Evolutionary conservation across 2,797 vertebrate species (phyloP).

Genomic region (Myoxocephalus aenaeus): DNA sequence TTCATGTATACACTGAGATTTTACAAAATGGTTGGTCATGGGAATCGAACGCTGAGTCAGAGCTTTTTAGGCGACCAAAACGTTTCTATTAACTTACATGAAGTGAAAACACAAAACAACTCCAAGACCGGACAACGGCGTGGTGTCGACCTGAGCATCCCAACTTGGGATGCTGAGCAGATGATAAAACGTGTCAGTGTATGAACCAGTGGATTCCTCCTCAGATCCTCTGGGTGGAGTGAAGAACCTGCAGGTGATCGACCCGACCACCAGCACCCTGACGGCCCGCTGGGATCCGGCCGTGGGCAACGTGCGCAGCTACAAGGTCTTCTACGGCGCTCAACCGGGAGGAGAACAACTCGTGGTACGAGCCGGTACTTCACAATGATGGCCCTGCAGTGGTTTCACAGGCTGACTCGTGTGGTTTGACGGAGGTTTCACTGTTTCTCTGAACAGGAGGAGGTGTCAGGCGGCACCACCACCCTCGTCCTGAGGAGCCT

Average conservation of each 20-base stretch:
- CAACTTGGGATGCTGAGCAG: too few relatives aligned
- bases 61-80: too few relatives aligned
- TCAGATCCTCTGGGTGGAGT: conserved; percentile 93
- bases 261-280: conserved; percentile 90
- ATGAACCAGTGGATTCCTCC: conserved; percentile 17
- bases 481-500: conserved; percentile 89
- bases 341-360: conserved; percentile 85
- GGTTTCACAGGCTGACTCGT: too few relatives aligned
- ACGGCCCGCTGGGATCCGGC: conserved; percentile 94
- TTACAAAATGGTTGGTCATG: too few relatives aligned
- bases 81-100: too few relatives aligned
- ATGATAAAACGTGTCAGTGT: too few relatives aligned
- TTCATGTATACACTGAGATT: too few relatives aligned
- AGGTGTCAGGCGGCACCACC: conserved; percentile 92
- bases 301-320: conserved; percentile 91
- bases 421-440: too few relatives aligned
- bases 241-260: conserved; percentile 90
- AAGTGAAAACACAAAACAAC: too few relatives aligned
- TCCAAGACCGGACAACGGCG: too few relatives aligned
- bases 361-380: conserved; percentile 78
- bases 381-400: fast-evolving
- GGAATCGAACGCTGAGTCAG: too few relatives aligned
- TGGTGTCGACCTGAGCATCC: too few relatives aligned
- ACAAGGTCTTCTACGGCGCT: conserved; percentile 91
- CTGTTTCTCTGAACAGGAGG: conserved; percentile 80